phyloP scores from a whole-genome alignment of 1,140 invertebrate species.

The Lasioglossum baleicum region DNA sequence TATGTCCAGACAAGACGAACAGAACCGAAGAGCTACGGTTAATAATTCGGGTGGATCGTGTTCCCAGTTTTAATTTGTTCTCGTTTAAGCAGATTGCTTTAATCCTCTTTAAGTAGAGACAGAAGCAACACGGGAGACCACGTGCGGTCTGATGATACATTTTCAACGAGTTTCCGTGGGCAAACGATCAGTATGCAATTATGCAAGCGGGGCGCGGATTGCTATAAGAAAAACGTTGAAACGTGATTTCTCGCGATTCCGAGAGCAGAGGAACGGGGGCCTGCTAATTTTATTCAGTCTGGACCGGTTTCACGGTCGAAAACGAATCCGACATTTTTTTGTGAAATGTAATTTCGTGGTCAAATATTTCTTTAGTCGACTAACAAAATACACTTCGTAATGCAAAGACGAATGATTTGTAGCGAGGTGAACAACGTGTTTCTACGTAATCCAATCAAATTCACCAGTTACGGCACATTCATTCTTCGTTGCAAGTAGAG shows the following conservation, averaged over 20 bases:
- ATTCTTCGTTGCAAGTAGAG: no score
- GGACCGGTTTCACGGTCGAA: neutral
- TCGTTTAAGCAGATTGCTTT: neutral
- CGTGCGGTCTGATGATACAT: neutral
- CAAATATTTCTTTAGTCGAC: neutral
- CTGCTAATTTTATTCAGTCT: neutral
- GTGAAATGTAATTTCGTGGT: no score
- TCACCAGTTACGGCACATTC: no score
- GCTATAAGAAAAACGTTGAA: neutral
- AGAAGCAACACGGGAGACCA: neutral
- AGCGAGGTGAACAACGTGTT: no score
- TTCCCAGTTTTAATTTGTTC: slow-evolving; percentile 4
- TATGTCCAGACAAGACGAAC: no score
- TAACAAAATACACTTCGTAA: neutral
- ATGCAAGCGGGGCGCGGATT: neutral
- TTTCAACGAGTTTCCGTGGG: neutral
- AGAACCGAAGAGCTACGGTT: neutral
- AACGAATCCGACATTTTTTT: neutral
- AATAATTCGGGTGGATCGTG: neutral
- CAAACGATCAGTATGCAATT: neutral
- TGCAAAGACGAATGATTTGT: neutral
- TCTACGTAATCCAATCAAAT: no score
- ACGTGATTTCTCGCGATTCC: neutral
- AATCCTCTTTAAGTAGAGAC: neutral
- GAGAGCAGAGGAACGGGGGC: neutral